Base-by-base conservation (phyloP, 2,797 vertebrate species). In the Carduelis carduelis region DNA sequence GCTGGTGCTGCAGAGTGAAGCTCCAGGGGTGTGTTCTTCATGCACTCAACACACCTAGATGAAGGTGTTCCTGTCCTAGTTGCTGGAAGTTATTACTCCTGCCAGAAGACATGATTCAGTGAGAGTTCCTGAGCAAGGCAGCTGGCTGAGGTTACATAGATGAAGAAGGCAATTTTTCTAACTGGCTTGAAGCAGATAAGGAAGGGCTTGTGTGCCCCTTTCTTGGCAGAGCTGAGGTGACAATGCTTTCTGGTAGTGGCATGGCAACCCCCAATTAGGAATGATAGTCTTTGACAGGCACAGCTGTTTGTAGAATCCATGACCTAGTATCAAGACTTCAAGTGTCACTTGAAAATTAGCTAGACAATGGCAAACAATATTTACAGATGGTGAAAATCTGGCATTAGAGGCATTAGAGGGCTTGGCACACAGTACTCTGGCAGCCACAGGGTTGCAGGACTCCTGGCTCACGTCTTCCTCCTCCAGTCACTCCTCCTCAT, bases 271-370 rank as follows among this genome's bases (percentile, higher is more conserved):
- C 28, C 32, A 63, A 2, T 77, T 80, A 80, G 68, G 84, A 87
- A 64, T 64, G 34, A 95, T 64, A 46, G 43, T 47, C 80, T 94
- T 64, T 93, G 83, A 90, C 88, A 94, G 91, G 75, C 84, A 83
- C 87, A 94, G 84, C 53, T 96, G 89, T 53, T 80, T 77, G 82
- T 47, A 87, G 78, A 91, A 89, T 74, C 43, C 70, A 41, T 91
- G 79, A 83, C 72, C 71, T 93, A 68, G 35, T 50, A 89, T 16
- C n/a, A 92, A 92, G 89, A 65, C 46, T 87, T 90, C 65, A 90
- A 68, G 39, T 69, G 26, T 41, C 59, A 74, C 49, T 89, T 63
- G 34, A 90, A 91, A 93, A 92, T 72, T 68, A 87, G 37, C 39
- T 76, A 52, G 80, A 81, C 80, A 84, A 75, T 77, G 70, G 75